Evolutionary conservation across 2,113 vertebrate genomes (phyloP), one percentile per base, ranked within the genome.

Genomic region (Phaetusa simplex): DNA sequence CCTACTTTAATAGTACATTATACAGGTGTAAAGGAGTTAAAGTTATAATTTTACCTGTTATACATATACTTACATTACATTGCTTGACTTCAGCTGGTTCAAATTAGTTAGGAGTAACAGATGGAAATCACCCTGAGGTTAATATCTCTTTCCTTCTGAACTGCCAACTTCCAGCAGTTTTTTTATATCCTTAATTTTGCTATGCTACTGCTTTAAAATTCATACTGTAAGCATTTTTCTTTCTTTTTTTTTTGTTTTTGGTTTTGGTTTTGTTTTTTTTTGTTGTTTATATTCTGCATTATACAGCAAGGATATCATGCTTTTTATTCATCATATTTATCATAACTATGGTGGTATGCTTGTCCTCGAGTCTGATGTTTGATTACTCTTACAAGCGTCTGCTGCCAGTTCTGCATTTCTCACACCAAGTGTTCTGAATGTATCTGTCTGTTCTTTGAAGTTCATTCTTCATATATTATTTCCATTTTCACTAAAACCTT

Each of bases 51-150:
- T 81, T 81, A 45, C 84, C 55, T 69, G 11, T 82, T 74, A 82
- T n/a, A 45, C 8, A 30, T 81, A 27, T 59, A 95, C 34, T 90
- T 70, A 29, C 23, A 40, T 50, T 82, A 74, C 4, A 12, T 62
- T 94, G 47, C 29, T 59, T 89, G 26, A 70, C 42, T 83, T 94
- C 50, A 81, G 22, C 19, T 78, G 24, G 50, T 82, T 86, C 69
- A 96, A 50, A 76, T 94, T 84, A 74, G 20, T 92, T 95, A 84
- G 47, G 24, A 79, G 38, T 52, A 96, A 78, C 86, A 94, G 94
- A 95, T 78, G 83, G 65, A 96, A 94, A 95, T 95, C 69, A 82
- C 64, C 83, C 83, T 88, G 76, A 94, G 86, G 83, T 96, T 92
- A 96, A 94, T 96, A 88, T 67, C 42, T 81, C 50, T 82, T 95